Evolutionary conservation across 2,888 invertebrate species (phyloP).

Genomic region (Seira ritae): DNA sequence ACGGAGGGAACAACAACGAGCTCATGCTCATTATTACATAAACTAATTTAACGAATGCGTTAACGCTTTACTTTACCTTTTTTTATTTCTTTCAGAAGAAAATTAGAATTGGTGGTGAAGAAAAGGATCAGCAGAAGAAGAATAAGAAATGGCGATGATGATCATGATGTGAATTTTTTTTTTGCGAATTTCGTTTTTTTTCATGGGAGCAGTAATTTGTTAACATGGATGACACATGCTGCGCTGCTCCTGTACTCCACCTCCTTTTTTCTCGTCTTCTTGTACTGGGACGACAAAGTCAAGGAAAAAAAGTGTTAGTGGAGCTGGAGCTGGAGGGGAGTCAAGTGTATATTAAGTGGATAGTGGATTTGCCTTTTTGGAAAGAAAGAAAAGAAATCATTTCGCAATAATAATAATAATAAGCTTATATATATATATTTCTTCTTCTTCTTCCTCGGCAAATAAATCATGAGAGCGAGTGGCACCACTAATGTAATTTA

Average conservation of each 20-base stretch:
- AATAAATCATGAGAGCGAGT: constrained; percentile 39
- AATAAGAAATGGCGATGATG: too few relatives aligned
- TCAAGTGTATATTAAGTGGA: too few relatives aligned
- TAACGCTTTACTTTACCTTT: too few relatives aligned
- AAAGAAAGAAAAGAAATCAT: constrained; percentile 23
- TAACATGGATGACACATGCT: constrained; percentile 57
- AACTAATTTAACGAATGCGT: too few relatives aligned
- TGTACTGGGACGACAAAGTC: not conserved
- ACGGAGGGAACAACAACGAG: too few relatives aligned
- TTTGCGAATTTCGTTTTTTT: constrained; percentile 18
- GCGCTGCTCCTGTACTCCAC: constrained; percentile 18
- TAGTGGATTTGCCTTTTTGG: not conserved
- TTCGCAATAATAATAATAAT: constrained; percentile 31
- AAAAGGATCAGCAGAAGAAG: not conserved
- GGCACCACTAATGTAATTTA: constrained; percentile 46
- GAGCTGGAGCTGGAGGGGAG: too few relatives aligned
- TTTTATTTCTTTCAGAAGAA: too few relatives aligned
- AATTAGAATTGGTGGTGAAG: too few relatives aligned
- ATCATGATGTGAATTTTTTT: not conserved
- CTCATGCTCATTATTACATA: too few relatives aligned
- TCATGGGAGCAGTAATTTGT: constrained; percentile 41
- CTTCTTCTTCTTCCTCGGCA: constrained; percentile 26
- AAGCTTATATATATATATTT: not conserved
- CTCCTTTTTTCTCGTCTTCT: not conserved
- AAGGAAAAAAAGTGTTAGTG: not conserved